Conservation (phyloP, 2,113 vertebrate species). For the Malurus cyaneus region DNA sequence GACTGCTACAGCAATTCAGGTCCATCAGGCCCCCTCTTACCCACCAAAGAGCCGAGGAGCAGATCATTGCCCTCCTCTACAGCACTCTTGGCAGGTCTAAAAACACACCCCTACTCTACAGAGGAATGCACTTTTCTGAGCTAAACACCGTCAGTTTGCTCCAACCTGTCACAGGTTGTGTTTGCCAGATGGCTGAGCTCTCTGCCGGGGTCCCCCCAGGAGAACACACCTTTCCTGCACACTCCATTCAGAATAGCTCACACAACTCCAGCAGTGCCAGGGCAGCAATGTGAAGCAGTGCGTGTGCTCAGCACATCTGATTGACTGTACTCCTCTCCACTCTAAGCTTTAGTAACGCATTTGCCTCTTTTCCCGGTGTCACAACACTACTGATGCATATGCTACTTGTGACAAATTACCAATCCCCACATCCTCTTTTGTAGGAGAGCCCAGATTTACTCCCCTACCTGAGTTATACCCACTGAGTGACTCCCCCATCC, state of each 20-base stretch:
- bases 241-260: fast-evolving
- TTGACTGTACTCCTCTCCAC: not conserved
- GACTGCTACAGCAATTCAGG: not conserved
- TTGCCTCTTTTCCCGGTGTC: not conserved
- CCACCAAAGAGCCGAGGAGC: not conserved
- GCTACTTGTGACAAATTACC: not conserved
- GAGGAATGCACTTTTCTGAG: not conserved
- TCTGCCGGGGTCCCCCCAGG: not conserved
- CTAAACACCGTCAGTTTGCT: not conserved
- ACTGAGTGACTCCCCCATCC: not conserved
- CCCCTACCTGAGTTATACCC: not conserved
- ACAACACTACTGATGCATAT: not conserved
- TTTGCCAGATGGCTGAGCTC: not conserved
- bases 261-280: not conserved
- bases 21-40: not conserved
- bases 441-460: not conserved
- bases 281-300: not conserved
- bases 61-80: not conserved
- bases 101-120: not conserved
- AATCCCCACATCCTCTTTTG: not conserved
- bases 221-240: not conserved
- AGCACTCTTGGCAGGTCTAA: not conserved
- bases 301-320: not conserved
- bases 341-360: not conserved
- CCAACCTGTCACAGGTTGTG: not conserved